Base-by-base conservation (phyloP, 1,140 invertebrate genomes). In the Sinella curviseta region DNA sequence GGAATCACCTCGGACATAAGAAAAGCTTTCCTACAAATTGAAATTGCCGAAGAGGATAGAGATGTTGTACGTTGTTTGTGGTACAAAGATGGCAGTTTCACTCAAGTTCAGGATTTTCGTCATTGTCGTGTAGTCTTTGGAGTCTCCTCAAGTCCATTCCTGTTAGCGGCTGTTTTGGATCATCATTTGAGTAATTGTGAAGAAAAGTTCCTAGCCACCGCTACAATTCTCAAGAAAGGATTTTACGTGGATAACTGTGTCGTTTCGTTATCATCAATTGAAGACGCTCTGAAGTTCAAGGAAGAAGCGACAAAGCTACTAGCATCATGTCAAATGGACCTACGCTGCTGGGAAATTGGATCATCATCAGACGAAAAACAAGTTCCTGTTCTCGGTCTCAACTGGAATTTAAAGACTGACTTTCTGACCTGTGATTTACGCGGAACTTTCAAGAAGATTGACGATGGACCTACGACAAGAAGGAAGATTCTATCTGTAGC, bases 11-110 rank as follows among this genome's bases (percentile, higher is more conserved):
- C 86, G 0, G 70, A 74, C 30, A 84, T 88, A 3, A 82, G 81
- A 26, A 87, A 87, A 78, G 87, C 87, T 83, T 89, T 86, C 36
- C 48, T 54, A 3, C 78, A 82, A 78, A 80, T 84, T 33, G 26
- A 26, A 55, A 57, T 83, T 1, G 35, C 80, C 57, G 17, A 34
- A 35, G 57, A 60, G 26, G 73, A 82, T 20, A 24, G 48, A 67
- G 28, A 33, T 74, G 4, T 80, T 79, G 76, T 80, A 70, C 76
- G 78, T 70, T 78, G 84, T 30, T 24, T 83, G 3, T 84, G 84
- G 82, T 28, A 75, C 60, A 70, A 8, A 8, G 65, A 80, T 39
- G 26, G 35, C 26, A 31, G 8, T 2, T 48, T 48, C 20, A 8
- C 8, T 8, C 8, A 48, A 48, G 20, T 20, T 12, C 39, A 54